A percentile compares a stretch with the other conserved stretches of the same genome.
phyloP scores from a whole-genome alignment of 2,113 vertebrate genomes.

The Heloderma charlesbogerti region DNA sequence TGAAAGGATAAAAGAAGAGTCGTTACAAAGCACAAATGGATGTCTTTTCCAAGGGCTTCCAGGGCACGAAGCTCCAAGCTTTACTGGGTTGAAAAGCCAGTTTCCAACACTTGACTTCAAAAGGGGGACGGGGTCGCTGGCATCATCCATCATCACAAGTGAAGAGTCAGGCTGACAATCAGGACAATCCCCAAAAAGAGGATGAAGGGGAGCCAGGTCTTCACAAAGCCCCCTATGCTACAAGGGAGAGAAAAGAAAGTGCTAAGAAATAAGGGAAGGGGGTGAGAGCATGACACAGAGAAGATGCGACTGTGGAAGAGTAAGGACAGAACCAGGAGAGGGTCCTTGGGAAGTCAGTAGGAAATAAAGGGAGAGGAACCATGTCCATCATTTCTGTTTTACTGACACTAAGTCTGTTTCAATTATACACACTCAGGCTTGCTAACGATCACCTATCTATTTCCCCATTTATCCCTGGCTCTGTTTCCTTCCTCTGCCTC shows the following conservation, averaged over 20 bases:
- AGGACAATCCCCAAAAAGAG: slow-evolving; percentile 87
- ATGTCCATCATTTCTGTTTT: background rate
- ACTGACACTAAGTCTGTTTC: background rate
- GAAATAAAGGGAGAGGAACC: background rate
- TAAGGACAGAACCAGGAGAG: background rate
- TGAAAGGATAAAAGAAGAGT: slow-evolving; percentile 26
- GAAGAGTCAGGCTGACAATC: slow-evolving; percentile 86
- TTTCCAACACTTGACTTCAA: slow-evolving; percentile 37
- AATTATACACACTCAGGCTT: too few species aligned
- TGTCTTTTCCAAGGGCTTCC: slow-evolving; percentile 34
- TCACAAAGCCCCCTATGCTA: slow-evolving; percentile 91
- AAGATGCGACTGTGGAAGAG: slow-evolving; percentile 25
- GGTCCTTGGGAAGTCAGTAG: background rate
- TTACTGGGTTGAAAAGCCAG: slow-evolving; percentile 32
- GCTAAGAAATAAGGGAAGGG: background rate
- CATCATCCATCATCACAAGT: slow-evolving; percentile 82
- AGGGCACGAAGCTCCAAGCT: background rate
- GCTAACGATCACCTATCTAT: background rate
- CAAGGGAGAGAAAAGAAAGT: slow-evolving; percentile 5
- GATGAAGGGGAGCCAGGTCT: slow-evolving; percentile 96
- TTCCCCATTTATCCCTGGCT: background rate
- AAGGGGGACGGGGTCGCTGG: background rate
- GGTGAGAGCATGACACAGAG: background rate
- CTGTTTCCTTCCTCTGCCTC: too few species aligned
- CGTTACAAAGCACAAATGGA: slow-evolving; percentile 47